phyloP scores from a whole-genome alignment of 2,797 vertebrate species.

The Lerista edwardsae region DNA sequence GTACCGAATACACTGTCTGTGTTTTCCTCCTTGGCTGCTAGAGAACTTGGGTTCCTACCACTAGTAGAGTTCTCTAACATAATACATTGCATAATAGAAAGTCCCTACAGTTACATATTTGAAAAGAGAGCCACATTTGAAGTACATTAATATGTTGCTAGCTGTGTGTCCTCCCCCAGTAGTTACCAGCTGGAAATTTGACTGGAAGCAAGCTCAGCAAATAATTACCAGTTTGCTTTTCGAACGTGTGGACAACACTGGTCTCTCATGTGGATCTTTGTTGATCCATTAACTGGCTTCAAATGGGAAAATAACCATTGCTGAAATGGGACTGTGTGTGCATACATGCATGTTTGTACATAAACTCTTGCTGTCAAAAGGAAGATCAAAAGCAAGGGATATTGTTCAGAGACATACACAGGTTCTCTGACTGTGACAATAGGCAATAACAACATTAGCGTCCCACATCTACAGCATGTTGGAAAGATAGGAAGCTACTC shows the following conservation, averaged over 20 bases:
- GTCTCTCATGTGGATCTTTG: neutral
- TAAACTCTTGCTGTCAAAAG: neutral
- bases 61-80: neutral
- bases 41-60: neutral
- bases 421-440: neutral
- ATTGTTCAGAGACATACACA: neutral
- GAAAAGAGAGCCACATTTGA: neutral
- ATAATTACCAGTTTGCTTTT: neutral
- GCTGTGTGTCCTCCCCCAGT: too few species aligned
- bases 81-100: conserved; percentile 2
- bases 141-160: neutral
- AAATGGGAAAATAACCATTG: neutral
- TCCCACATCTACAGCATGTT: neutral
- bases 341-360: neutral
- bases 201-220: neutral
- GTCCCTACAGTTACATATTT: neutral
- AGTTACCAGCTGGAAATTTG: neutral
- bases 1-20: neutral
- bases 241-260: neutral
- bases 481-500: neutral
- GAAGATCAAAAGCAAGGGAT: too few species aligned
- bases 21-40: neutral
- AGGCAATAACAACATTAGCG: neutral
- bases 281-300: conserved; percentile 1
- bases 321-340: neutral